Evolutionary conservation across 2,113 vertebrate genomes (phyloP), one percentile per base, ranked within the genome.

Genomic region (Gallinago undulata): DNA sequence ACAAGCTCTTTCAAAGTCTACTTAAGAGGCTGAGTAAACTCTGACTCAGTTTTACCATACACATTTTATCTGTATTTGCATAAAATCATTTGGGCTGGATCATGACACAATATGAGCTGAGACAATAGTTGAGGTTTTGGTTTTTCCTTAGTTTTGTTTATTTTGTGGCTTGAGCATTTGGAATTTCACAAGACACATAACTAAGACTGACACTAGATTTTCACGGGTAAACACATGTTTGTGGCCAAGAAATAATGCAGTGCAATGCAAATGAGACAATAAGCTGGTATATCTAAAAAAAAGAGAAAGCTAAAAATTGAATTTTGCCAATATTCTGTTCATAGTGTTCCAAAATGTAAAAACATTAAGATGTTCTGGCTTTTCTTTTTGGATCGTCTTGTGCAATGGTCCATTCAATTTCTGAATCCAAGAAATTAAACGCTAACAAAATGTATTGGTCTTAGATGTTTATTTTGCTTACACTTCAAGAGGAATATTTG

Each of bases 151-250:
- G 74, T 92, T 92, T 91, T 96, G 96, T 93, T 96, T 96, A 59
- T 90, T 82, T 94, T 96, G 96, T 96, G 96, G 96, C 43, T 90
- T 88, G 64, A 92, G 68, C 88, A n/a, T 96, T 96, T 94, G 64
- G 88, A 94, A 89, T 96, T 96, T 96, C 96, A 97, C 90, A 97
- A 96, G 92, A 95, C 64, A 35, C 63, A 59, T 56, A 96, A 92
- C 47, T 89, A 59, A 93, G 89, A 89, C 57, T 96, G 93, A 97
- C 93, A 97, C 64, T 85, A 84, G 56, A 51, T 86, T 94, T 96
- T 96, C 94, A 96, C 2, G 30, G 33, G 79, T 90, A 96, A 97
- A 94, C 88, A 91, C 39, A 90, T 87, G 88, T 90, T 94, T 95
- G 90, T 93, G 96, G 93, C 78, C 67, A 67, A 94, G 78, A 82